Base-by-base conservation (phyloP, 2,888 invertebrate species). In the Apotomis capreana region DNA sequence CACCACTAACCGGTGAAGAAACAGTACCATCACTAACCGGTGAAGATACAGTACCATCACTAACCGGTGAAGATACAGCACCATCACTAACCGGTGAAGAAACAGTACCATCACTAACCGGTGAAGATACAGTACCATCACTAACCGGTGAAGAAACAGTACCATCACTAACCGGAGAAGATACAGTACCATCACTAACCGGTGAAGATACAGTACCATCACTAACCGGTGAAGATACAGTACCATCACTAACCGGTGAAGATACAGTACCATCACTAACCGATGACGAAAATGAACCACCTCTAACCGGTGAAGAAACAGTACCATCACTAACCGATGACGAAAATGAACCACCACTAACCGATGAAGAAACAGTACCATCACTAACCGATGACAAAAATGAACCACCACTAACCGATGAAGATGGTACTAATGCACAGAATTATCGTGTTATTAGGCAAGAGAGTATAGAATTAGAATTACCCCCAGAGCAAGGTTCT, bases 381-480 rank as follows among this genome's bases (percentile, higher is more conserved):
- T 1, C 15, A 40, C 40, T 40, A 40, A 40, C 40, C 40, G 3
- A 36, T 36, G 1, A 10, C 4, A 36, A 46, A 15, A 15, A 10
- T 5, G 37, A 8, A n/a, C 15, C 8, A 12, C 10, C 51, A 44
- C 37, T 4, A 36, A 26, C 26, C 2, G 26, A 74, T 0, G 54
- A 10, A 0, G 57, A 37, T n/a, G 26, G 12, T 44, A 8, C 60
- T 2, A 58, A 37, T 15, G 6, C 51, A 10, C 40, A 51, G 15
- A 75, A 78, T 46, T 80, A 77, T 57, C 57, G 74, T 5, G 61
- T 79, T 36, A 68, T 68, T 6, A 79, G 76, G 61, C 76, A 78
- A 54, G 79, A 81, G 37, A 80, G 80, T 54, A 74, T 78, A 0
- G 79, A 82, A 73, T 15, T 79, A 13, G 77, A 78, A 69, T 60